A percentile compares a stretch with the other conserved stretches of the same genome.
phyloP scores from a whole-genome alignment of 2,113 vertebrate species.

The Cyanoliseus patagonus region DNA sequence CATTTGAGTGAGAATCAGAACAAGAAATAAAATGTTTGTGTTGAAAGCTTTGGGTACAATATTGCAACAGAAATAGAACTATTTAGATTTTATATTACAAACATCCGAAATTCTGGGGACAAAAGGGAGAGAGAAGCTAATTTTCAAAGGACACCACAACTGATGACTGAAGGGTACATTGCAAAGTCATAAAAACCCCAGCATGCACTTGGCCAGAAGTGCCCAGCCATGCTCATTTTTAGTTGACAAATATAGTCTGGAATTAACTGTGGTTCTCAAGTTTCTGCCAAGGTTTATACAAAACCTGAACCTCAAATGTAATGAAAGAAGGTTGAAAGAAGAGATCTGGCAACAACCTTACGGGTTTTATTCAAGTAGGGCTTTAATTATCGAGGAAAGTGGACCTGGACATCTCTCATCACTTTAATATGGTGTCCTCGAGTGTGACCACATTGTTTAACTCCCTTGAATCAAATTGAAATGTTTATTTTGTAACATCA shows the following conservation, averaged over 20 bases:
- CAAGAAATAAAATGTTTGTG: neutral
- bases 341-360: slow-evolving; percentile 75
- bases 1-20: neutral
- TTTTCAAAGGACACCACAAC: neutral
- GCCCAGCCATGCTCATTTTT: neutral
- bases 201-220: neutral
- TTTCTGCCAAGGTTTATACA: slow-evolving; percentile 74
- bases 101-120: neutral
- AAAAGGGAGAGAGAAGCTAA: neutral
- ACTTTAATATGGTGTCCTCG: slow-evolving; percentile 71
- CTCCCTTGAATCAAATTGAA: slow-evolving; percentile 30
- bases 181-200: neutral
- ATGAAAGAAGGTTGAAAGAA: slow-evolving; percentile 86
- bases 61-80: neutral
- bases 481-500: neutral
- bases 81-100: neutral
- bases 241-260: neutral
- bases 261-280: slow-evolving; percentile 50
- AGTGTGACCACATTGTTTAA: slow-evolving; percentile 31
- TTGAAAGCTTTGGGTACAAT: neutral
- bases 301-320: slow-evolving; percentile 62
- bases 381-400: slow-evolving; percentile 64
- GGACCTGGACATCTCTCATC: slow-evolving; percentile 76
- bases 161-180: neutral
- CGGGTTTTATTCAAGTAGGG: slow-evolving; percentile 65